Base-by-base conservation (phyloP, 2,888 invertebrate genomes). In the Lasioglossum pauxillum region DNA sequence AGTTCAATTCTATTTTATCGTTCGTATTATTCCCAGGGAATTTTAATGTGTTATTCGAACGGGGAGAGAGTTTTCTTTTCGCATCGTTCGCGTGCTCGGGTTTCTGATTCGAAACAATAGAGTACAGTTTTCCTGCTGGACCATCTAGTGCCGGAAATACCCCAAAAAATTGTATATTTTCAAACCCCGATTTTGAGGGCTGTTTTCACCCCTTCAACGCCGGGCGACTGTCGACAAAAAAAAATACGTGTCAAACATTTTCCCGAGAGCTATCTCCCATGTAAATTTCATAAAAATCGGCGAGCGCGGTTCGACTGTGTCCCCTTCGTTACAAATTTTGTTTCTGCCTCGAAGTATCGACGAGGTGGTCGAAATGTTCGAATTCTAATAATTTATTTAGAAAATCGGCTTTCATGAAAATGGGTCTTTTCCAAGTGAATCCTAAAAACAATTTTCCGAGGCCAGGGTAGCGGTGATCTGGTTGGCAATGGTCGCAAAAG, bases 201-300 rank as follows among this genome's bases (percentile, higher is more conserved):
- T 67, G 67, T 67, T 67, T 67, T 67, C 67, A 35, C 67, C 67
- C 35, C 31, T 67, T 67, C 31, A 67, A 67, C 35, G 35, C n/a
- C 19, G 67, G 67, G 19, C 67, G 31, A 35, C 31, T 31, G 60
- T 60, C 67, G 19, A 60, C 27, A 67, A 27, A 67, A 35, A 64
- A 67, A 67, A 67, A 67, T 35, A 67, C 35, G 67, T 67, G 35
- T 67, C 67, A 35, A 67, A 67, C 35, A 67, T 67, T 67, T 67
- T 67, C 35, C 31, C 35, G 35, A 19, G 35, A 67, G 35, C 35
- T 67, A 67, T 67, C 35, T 67, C 31, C 67, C 60, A 60, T 60
- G 60, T 31, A 60, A 60, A 60, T 31, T 60, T 60, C 27, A 60
- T 60, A 14, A 60, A 60, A 60, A 60, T 60, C 60, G 60, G 60